Evolutionary conservation across 1,140 invertebrate genomes (phyloP).

Genomic region (Marisa cornuarietis): DNA sequence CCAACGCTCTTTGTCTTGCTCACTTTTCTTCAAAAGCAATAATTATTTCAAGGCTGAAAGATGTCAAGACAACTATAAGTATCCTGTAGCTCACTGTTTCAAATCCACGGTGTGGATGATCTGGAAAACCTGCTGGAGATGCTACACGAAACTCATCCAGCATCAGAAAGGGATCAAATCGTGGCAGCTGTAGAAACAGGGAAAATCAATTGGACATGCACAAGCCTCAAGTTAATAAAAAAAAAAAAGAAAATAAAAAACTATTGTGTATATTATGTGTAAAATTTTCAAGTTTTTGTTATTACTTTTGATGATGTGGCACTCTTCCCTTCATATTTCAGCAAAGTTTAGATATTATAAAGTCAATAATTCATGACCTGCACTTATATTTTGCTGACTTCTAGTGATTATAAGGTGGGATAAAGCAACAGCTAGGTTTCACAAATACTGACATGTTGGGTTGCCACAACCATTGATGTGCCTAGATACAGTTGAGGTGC

Average conservation of each 20-base stretch:
- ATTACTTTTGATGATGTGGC: too few relatives aligned
- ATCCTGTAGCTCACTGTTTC: conserved; percentile 64
- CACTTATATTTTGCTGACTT: too few relatives aligned
- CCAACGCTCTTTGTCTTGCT: too few relatives aligned
- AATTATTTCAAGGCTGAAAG: background rate
- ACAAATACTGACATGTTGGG: too few relatives aligned
- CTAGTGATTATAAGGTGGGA: too few relatives aligned
- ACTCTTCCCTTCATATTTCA: background rate
- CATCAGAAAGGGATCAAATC: conserved; percentile 67
- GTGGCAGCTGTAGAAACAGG: conserved; percentile 44
- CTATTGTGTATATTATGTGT: too few relatives aligned
- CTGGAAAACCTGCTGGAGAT: conserved; percentile 66
- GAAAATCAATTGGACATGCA: background rate
- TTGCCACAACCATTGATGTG: too few relatives aligned
- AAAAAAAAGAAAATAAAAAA: background rate
- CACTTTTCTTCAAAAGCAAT: too few relatives aligned
- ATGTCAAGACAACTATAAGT: background rate
- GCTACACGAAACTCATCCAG: conserved; percentile 66
- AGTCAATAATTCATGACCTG: too few relatives aligned
- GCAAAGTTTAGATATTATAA: background rate
- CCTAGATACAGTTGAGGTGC: too few relatives aligned
- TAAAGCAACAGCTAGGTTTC: too few relatives aligned
- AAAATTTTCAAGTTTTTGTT: background rate
- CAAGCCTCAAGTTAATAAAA: background rate
- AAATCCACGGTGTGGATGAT: conserved; percentile 69